Base-by-base conservation (phyloP, 2,113 vertebrate genomes). In the Lampris megalopsis region DNA sequence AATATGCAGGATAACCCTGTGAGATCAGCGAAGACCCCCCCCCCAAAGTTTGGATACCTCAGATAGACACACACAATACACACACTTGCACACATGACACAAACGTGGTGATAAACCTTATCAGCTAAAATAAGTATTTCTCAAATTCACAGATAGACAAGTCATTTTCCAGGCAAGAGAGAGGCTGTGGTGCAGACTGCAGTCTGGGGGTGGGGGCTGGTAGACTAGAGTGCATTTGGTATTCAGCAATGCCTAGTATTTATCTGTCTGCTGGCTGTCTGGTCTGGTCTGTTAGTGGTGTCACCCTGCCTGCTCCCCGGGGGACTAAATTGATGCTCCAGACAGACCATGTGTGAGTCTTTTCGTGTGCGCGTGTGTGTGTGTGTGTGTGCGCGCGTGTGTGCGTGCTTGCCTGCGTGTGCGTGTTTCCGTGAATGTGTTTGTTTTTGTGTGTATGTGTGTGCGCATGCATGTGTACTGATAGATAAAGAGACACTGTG, bases 201-300 rank as follows among this genome's bases (percentile, higher is more conserved):
- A 74, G 79, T 71, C 78, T 36, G 68, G 85, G 73, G 82, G 79
- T 61, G 57, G 71, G 68, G 67, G 78, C 77, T 86, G 68, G 76
- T 81, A 86, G 86, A 91, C 83, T 79, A 71, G 77, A 89, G 86
- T 87, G 82, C 87, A 90, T 94, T 94, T 90, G 91, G 91, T 94
- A 93, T 93, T 92, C 91, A 90, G 91, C 85, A 68, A 83, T 87
- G 90, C 82, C 88, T 83, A 87, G 91, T 91, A 90, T 93, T 92
- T 93, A 92, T 93, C 91, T 92, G 92, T 92, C 93, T 92, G 90
- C 89, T 92, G 80, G 87, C 91, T 92, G 91, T 92, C 91, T 92
- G 66, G 87, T 90, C 88, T 91, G 84, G 87, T 88, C 88, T 90
- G 91, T 89, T 89, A 90, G 89, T 86, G 78, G 88, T 90, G 91